Percentiles rank a stretch among this genome's conserved stretches.
Conservation (phyloP, 2,888 invertebrate species). For the Philereme vetulata region DNA sequence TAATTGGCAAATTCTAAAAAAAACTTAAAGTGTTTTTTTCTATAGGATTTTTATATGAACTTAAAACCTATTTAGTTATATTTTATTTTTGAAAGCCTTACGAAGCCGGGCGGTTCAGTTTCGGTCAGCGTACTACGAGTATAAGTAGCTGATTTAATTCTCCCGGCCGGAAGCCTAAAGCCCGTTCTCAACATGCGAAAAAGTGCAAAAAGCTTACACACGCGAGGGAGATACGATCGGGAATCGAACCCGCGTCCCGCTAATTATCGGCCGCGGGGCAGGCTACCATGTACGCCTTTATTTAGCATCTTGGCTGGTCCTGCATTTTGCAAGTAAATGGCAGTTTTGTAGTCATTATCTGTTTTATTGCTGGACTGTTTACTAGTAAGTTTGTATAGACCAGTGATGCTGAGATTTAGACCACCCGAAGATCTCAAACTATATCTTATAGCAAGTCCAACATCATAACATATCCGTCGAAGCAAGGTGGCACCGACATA, state of each 20-base stretch:
- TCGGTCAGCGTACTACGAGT: background rate
- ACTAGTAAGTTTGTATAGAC: too few relatives aligned
- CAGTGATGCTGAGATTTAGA: too few relatives aligned
- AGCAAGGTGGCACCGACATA: too few relatives aligned
- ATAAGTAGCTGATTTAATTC: slow-evolving; percentile 13
- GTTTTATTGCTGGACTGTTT: slow-evolving; percentile 14
- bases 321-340: slow-evolving; percentile 15
- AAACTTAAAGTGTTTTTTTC: too few relatives aligned
- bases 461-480: too few relatives aligned
- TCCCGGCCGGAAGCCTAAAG: slow-evolving; percentile 18
- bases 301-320: slow-evolving; percentile 24
- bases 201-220: slow-evolving; percentile 40
- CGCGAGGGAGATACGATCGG: slow-evolving; percentile 50
- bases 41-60: too few relatives aligned
- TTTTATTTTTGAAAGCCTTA: too few relatives aligned
- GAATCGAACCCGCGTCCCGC: slow-evolving; percentile 39
- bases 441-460: too few relatives aligned
- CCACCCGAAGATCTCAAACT: too few relatives aligned
- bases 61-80: too few relatives aligned
- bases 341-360: slow-evolving; percentile 19
- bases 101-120: too few relatives aligned
- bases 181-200: slow-evolving; percentile 22
- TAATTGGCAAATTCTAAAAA: too few relatives aligned
- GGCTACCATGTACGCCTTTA: slow-evolving; percentile 33
- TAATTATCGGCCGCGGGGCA: slow-evolving; percentile 45